Conservation (phyloP, 1,140 invertebrate species). For the Bombus consobrinus region DNA sequence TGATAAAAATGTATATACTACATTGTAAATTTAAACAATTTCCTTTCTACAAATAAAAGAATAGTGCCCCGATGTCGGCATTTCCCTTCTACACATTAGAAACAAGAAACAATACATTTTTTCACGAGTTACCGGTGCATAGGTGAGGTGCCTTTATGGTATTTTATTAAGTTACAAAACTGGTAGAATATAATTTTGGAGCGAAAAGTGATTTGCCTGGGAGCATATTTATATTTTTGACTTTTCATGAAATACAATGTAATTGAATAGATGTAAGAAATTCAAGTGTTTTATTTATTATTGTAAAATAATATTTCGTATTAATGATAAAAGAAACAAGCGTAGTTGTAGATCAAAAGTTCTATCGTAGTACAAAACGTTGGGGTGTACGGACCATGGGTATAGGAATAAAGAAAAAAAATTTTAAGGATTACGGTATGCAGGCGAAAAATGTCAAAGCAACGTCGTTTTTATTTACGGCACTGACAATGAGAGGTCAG, state of each 20-base stretch:
- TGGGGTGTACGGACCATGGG: no score
- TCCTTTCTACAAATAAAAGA: constrained; percentile 17
- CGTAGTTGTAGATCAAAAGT: background rate
- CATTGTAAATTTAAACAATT: constrained; percentile 17
- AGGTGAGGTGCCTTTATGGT: background rate
- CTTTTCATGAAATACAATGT: background rate
- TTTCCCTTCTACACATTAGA: constrained; percentile 35
- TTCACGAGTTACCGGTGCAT: constrained; percentile 23
- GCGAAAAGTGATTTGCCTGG: background rate
- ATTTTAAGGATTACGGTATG: background rate
- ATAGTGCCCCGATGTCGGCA: background rate
- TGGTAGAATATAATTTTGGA: background rate
- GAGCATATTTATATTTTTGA: background rate
- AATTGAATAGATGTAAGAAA: background rate
- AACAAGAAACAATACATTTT: constrained; percentile 54
- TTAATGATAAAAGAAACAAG: background rate
- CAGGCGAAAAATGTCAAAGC: background rate
- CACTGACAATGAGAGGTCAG: constrained; percentile 30
- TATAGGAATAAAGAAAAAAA: background rate
- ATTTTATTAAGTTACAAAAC: constrained; percentile 17
- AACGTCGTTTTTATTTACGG: constrained; percentile 41
- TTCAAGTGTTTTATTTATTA: background rate
- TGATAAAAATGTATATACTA: background rate
- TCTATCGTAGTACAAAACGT: background rate
- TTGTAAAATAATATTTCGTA: background rate